phyloP scores from a whole-genome alignment of 2,113 vertebrate genomes.

The Hippopotamus amphibius region DNA sequence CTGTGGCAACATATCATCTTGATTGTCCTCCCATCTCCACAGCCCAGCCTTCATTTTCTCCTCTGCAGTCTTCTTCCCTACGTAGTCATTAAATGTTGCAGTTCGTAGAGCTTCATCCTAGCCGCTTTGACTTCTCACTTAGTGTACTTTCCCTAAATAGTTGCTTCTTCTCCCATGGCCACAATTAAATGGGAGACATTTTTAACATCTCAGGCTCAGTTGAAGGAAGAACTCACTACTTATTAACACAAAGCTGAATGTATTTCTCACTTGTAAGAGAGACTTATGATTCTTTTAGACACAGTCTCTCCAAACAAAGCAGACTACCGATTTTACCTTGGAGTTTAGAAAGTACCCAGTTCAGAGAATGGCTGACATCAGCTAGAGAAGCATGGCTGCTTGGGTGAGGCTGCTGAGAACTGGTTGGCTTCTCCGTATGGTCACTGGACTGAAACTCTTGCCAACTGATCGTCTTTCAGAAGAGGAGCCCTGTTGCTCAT shows the following conservation, averaged over 20 bases:
- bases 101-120: not conserved
- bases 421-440: not conserved
- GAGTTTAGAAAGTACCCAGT: not conserved
- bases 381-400: not conserved
- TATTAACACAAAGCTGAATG: not conserved
- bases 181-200: not conserved
- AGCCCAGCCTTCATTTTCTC: not conserved
- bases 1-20: not conserved
- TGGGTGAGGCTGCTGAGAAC: not conserved
- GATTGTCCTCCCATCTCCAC: not conserved
- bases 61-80: not conserved
- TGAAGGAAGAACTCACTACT: not conserved
- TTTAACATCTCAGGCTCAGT: not conserved
- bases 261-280: not conserved
- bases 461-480: not conserved
- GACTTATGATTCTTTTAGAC: not conserved
- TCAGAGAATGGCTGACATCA: not conserved
- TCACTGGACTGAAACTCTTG: not conserved
- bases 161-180: not conserved
- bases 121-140: not conserved
- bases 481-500: not conserved
- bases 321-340: not conserved
- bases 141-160: not conserved
- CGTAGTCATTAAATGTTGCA: not conserved
- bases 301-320: not conserved